Base-by-base conservation (phyloP, 2,113 vertebrate genomes). In the Emydura subglobosa region DNA sequence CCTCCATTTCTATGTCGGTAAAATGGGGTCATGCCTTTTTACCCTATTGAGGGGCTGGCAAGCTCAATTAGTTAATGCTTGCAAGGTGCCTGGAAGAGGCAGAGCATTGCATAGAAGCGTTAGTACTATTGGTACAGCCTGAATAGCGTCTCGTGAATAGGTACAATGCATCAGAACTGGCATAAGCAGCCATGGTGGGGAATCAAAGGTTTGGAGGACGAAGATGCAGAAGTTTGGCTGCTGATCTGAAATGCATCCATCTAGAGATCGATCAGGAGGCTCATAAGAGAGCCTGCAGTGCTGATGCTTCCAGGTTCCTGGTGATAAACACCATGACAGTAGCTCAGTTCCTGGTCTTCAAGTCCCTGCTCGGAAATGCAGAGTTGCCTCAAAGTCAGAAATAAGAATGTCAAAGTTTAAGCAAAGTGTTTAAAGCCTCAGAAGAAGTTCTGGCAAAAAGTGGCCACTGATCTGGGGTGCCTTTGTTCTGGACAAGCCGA, bases 21-120 rank as follows among this genome's bases (percentile, higher is more conserved):
- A 42, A 5, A 10, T 44, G 49, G 22, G 47, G 53, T 19, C 49
- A 34, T 72, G 6, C 65, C 55, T 54, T 76, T 0, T 1, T 24
- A 50, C 5, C 22, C 27, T 1, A 0, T 31, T 31, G 25, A 12
- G 13, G 57, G 13, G 13, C 59, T 61, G 12, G 61, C 11, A 65
- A 65, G 6, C 17, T 3, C 29, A 31, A 72, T 11, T 76, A 44
- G 21, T 42, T 76, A 76, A 24, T 76, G 21, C 24, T 44, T 42
- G 68, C 10, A 42, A 42, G 22, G 5, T 42, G 39, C 21, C 10
- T 11, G 4, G 21, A 21, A 10, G 39, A 76, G 24, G 24, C 22
- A 10, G 68, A 74, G 39, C 11, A 24, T n/a, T 74, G 21, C 39
- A 42, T 24, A 22, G 22, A 72, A 5, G n/a, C n/a, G 21, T 39